Evolutionary conservation across 1,140 invertebrate genomes (phyloP).

Genomic region (Procambarus virginalis): DNA sequence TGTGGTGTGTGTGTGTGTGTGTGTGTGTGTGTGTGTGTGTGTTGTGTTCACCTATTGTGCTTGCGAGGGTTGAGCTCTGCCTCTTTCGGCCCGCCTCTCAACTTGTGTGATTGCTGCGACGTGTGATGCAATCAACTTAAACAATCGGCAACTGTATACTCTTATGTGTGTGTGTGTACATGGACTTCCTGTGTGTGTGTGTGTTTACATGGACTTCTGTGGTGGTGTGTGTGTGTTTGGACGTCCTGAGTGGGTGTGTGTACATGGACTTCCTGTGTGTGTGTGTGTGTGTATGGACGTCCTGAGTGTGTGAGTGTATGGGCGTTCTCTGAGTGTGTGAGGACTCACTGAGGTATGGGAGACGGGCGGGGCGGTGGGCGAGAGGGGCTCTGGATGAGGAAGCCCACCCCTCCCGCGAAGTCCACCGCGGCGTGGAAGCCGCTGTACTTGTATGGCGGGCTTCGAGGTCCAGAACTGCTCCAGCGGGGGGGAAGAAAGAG

Average conservation of each 20-base stretch:
- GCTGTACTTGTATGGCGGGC: constrained; percentile 32
- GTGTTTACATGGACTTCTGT: no score
- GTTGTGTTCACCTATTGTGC: background rate
- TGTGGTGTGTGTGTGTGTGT: background rate
- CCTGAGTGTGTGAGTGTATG: background rate
- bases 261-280: no score
- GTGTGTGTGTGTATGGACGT: background rate
- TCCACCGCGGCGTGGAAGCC: constrained; percentile 31
- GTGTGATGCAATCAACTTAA: no score
- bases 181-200: no score
- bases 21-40: background rate
- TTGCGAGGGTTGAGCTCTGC: no score
- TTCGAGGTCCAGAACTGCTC: background rate
- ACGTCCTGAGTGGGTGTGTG: no score
- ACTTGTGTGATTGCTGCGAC: background rate
- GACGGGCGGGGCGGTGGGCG: background rate
- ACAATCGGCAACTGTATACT: no score
- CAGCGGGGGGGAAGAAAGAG: background rate
- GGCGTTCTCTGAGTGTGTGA: background rate
- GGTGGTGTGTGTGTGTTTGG: no score
- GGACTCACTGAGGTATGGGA: constrained; percentile 7
- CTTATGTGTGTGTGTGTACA: background rate
- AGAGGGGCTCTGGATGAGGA: background rate
- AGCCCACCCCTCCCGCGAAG: constrained; percentile 1
- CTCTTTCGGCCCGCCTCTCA: no score